Percentiles rank a stretch among this genome's conserved stretches.
These are phyloP conservation scores for Cephus sareptanus DNA, from an alignment of 2,888 invertebrate genomes.

Conservation along the genomic window DNA sequence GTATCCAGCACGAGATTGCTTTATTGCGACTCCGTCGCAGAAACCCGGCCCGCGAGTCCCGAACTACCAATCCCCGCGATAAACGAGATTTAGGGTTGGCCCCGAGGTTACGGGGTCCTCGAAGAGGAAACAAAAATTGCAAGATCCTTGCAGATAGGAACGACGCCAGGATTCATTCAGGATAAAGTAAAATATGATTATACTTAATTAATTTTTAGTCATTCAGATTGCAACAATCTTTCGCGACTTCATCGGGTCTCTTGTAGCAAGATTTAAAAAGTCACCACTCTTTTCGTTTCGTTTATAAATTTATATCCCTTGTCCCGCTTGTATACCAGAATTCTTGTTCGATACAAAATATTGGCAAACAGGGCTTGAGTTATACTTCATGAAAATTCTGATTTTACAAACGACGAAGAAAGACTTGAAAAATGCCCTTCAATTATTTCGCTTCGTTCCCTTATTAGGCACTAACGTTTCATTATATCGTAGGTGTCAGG, in stretches of 20 bases:
- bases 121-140: not conserved
- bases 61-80: slow-evolving; percentile 35
- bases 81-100: slow-evolving; percentile 15
- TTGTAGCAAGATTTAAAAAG: not conserved
- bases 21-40: slow-evolving; percentile 37
- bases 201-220: not conserved
- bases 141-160: not conserved
- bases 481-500: not conserved
- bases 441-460: not conserved
- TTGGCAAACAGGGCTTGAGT: not conserved
- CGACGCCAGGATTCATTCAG: not conserved
- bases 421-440: not conserved
- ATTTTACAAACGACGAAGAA: not conserved
- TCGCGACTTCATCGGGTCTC: not conserved
- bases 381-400: not conserved
- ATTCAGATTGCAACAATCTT: not conserved
- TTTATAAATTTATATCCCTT: too few species aligned
- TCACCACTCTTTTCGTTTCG: not conserved
- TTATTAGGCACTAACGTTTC: not conserved
- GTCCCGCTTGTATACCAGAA: too few species aligned
- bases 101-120: not conserved
- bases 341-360: not conserved
- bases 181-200: not conserved
- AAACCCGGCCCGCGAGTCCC: slow-evolving; percentile 30
- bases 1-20: slow-evolving; percentile 36